Evolutionary conservation across 1,140 invertebrate species (phyloP).

Genomic region (Lithobius niger): DNA sequence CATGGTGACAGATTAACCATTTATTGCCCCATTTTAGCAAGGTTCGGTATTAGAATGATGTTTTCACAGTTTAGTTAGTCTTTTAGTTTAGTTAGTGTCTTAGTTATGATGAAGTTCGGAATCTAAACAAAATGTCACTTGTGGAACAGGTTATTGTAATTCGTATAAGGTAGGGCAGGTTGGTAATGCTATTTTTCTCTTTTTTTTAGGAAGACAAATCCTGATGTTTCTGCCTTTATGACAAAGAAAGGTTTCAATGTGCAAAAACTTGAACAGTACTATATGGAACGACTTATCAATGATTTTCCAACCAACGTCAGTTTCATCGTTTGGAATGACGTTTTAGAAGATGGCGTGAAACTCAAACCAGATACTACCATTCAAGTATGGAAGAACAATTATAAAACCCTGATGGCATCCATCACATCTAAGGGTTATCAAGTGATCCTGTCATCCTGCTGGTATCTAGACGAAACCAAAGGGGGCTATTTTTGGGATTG

Average conservation of each 20-base stretch:
- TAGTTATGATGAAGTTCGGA: no score
- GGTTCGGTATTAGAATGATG: no score
- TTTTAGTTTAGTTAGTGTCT: no score
- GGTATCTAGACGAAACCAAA: constrained; percentile 36
- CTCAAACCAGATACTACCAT: constrained; percentile 33
- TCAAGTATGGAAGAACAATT: constrained; percentile 32
- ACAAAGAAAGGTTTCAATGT: constrained; percentile 41
- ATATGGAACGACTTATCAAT: constrained; percentile 26
- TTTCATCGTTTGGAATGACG: constrained; percentile 33
- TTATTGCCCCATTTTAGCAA: no score
- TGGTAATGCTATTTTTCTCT: no score
- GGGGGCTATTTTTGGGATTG: constrained; percentile 36
- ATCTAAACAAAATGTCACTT: no score
- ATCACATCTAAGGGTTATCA: constrained; percentile 44
- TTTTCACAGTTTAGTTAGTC: no score
- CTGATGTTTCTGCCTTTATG: constrained; percentile 57
- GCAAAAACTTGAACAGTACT: constrained; percentile 30
- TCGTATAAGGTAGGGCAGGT: no score
- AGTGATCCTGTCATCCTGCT: constrained; percentile 53
- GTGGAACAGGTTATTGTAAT: no score
- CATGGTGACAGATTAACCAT: no score
- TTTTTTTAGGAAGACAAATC: constrained; percentile 36
- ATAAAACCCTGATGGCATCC: constrained; percentile 21
- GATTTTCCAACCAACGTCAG: constrained; percentile 23
- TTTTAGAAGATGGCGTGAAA: constrained; percentile 25